phyloP scores from a whole-genome alignment of 2,797 vertebrate genomes.

The Heteromormyrus szaboi region DNA sequence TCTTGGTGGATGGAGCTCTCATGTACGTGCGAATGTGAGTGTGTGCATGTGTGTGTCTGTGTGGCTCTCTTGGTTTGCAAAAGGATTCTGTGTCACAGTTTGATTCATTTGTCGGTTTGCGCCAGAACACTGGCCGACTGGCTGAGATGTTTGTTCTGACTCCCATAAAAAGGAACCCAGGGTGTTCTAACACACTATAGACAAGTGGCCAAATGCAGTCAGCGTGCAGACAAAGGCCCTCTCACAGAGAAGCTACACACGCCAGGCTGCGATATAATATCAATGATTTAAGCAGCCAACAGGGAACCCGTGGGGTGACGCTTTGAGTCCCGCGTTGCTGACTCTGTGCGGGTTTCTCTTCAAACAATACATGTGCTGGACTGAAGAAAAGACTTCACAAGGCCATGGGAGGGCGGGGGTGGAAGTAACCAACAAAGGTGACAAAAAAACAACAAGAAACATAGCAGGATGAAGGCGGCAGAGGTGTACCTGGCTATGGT shows the following conservation, averaged over 20 bases:
- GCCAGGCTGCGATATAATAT: not conserved
- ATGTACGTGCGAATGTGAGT: not conserved
- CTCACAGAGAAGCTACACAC: not conserved
- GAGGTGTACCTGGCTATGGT: not conserved
- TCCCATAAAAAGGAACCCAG: too few relatives aligned
- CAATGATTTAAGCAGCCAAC: not conserved
- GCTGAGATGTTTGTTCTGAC: not conserved
- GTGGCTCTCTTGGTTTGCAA: not conserved
- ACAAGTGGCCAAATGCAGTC: not conserved
- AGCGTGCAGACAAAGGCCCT: not conserved
- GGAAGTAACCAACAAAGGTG: not conserved
- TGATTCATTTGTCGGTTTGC: not conserved
- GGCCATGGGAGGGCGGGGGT: not conserved
- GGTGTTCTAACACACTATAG: not conserved
- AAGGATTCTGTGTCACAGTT: not conserved
- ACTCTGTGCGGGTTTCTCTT: not conserved
- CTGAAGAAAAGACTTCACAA: not conserved
- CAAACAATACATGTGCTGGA: not conserved
- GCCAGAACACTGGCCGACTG: not conserved
- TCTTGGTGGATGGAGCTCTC: not conserved
- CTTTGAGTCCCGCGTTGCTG: not conserved
- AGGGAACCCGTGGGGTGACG: not conserved
- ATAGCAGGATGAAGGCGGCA: not conserved
- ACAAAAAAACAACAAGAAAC: not conserved
- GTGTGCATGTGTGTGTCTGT: not conserved